Base-by-base conservation (phyloP, 2,888 invertebrate genomes). In the Apamea crenata region DNA sequence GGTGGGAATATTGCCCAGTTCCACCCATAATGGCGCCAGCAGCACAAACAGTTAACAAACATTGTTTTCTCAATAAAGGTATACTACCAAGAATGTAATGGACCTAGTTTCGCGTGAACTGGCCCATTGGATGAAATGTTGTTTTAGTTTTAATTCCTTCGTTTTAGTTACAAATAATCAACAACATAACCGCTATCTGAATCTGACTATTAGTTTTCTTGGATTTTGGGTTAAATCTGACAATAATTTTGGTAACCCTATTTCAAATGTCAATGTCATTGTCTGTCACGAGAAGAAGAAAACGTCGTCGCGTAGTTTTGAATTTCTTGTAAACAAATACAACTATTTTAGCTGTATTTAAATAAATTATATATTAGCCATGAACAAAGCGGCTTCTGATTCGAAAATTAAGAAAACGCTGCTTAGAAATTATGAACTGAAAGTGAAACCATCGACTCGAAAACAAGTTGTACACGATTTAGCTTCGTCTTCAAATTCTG, bases 391-490 rank as follows among this genome's bases (percentile, higher is more conserved):
- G 78, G 90, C 92, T n/a, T 83, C 88, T 18, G 96, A 96, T 84
- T 90, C 93, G 0, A 96, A 94, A 91, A 95, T 97, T 36, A 96
- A 95, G 85, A 97, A 96, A 91, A 95, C 95, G 4, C 90, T 96
- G 3, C 88, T 96, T 18, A 91, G 96, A 80, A 95, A 96, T 84
- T 93, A 90, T 84, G 96, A 96, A 86, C 89, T 92, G 32, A 95
- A 92, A 91, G 75, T 93, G 2, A 93, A 87, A 74, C 83, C 89
- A 32, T 82, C 90, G 50, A 80, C 88, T 21, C 91, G 83, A 21
- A 92, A 91, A 68, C 88, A 89, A 84, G 92, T 92, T 18, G 83
- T 91, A 7, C 91, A 91, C 32, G 94, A 95, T 78, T 91, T 91
- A 18, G 93, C 91, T 73, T 90, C 92, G 59, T 88, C 92, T 59